A percentile compares a stretch with the other conserved stretches of the same genome.
phyloP scores from a whole-genome alignment of 1,140 invertebrate species.

The Copidosoma floridanum region DNA sequence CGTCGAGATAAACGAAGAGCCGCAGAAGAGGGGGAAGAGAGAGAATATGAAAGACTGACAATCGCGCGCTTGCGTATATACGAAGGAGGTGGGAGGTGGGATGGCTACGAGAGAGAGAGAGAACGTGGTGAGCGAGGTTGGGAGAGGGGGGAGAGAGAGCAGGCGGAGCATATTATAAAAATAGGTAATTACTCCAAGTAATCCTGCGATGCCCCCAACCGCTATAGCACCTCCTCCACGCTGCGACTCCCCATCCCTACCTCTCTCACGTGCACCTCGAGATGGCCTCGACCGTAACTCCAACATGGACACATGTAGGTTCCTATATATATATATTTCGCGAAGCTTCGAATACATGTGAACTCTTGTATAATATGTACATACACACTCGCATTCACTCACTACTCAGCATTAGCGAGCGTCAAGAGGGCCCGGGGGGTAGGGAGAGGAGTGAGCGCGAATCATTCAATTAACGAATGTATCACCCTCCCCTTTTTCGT shows the following conservation, averaged over 20 bases:
- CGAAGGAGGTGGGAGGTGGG: slow-evolving; percentile 21
- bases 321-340: no score
- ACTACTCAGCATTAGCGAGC: no score
- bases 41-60: slow-evolving; percentile 23
- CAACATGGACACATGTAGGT: no score
- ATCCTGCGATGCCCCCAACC: slow-evolving; percentile 42
- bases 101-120: slow-evolving; percentile 8
- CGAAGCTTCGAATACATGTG: no score
- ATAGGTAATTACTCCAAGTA: slow-evolving; percentile 56
- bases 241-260: slow-evolving; percentile 21
- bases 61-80: no score
- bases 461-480: slow-evolving; percentile 57
- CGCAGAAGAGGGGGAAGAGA: slow-evolving; percentile 9
- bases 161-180: slow-evolving; percentile 55
- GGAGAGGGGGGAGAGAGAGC: slow-evolving; percentile 17
- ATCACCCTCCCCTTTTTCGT: slow-evolving; percentile 28
- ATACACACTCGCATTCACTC: background rate
- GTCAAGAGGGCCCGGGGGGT: no score
- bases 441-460: slow-evolving; percentile 34
- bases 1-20: slow-evolving; percentile 25
- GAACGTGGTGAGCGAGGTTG: background rate
- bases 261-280: slow-evolving; percentile 4
- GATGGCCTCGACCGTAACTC: background rate
- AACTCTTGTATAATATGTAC: no score
- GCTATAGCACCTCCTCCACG: slow-evolving; percentile 30